Evolutionary conservation across 1,140 invertebrate genomes (phyloP).

Genomic region (Latrodectus geometricus): DNA sequence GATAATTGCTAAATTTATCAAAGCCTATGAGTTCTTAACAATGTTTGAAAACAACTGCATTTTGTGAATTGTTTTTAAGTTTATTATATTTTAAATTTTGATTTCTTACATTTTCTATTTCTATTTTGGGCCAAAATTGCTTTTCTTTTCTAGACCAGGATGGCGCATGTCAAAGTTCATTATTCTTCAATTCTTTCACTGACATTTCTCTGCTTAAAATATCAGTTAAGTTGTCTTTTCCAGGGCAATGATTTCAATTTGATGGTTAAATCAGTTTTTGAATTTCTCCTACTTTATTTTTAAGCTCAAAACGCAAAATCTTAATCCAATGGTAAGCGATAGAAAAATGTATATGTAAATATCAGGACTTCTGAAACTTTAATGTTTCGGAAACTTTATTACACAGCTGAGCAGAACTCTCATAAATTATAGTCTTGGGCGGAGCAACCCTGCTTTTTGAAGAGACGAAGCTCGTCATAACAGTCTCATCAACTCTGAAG

Average conservation of each 20-base stretch:
- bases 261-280: slow-evolving; percentile 61
- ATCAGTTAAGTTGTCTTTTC: slow-evolving; percentile 70
- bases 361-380: slow-evolving; percentile 17
- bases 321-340: slow-evolving; percentile 68
- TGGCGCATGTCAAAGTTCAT: slow-evolving; percentile 14
- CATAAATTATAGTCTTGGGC: slow-evolving; percentile 19
- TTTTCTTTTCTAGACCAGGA: background rate
- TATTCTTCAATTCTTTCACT: background rate
- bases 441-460: background rate
- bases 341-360: slow-evolving; percentile 67
- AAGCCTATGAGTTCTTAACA: background rate
- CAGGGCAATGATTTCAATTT: slow-evolving; percentile 69
- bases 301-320: too few relatives aligned
- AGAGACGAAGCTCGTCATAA: background rate
- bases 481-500: background rate
- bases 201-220: slow-evolving; percentile 67
- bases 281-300: slow-evolving; percentile 69
- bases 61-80: too few relatives aligned
- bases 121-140: slow-evolving; percentile 8
- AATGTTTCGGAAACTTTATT: background rate
- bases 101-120: background rate
- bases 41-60: background rate
- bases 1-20: slow-evolving; percentile 9
- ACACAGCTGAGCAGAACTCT: background rate
- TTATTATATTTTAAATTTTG: too few relatives aligned